A percentile compares a stretch with the other conserved stretches of the same genome.
Evolutionary conservation across 1,140 invertebrate species (phyloP).

Genomic region (Panagrolaimus sp.): DNA sequence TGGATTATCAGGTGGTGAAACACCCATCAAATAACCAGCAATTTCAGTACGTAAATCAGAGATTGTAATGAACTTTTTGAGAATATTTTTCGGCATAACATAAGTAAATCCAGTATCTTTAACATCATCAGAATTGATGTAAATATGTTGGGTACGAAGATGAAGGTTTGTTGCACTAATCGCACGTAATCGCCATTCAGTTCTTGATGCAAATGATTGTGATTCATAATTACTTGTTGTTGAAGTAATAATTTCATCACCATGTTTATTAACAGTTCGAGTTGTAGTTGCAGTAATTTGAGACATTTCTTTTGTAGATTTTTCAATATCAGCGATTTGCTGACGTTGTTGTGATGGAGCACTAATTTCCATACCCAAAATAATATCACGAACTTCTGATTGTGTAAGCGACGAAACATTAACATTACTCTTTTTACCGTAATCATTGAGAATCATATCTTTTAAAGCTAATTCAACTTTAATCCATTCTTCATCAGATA

Average conservation of each 20-base stretch:
- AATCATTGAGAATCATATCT: conserved; percentile 95
- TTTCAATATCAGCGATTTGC: conserved; percentile 99
- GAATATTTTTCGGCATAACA: conserved; percentile 93
- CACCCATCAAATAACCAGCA: conserved; percentile 89
- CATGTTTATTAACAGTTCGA: conserved; percentile 95
- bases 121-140: conserved; percentile 96
- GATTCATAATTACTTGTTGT: conserved; percentile 99
- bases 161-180: conserved; percentile 98
- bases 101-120: conserved; percentile 99
- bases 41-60: conserved; percentile 93
- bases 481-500: conserved; percentile 97
- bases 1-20: conserved; percentile 92
- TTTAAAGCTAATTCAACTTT: conserved; percentile 97
- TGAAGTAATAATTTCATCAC: conserved; percentile 97
- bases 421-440: conserved; percentile 99
- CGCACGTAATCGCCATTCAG: conserved; percentile 92
- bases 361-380: conserved; percentile 98
- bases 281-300: conserved; percentile 88
- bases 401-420: conserved; percentile 97
- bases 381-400: conserved; percentile 97
- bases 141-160: conserved; percentile 96
- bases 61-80: conserved; percentile 98
- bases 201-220: conserved; percentile 93
- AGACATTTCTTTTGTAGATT: conserved; percentile 98
- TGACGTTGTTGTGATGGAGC: conserved; percentile 97